Conservation (phyloP, 2,113 vertebrate genomes). For the Channa argus region DNA sequence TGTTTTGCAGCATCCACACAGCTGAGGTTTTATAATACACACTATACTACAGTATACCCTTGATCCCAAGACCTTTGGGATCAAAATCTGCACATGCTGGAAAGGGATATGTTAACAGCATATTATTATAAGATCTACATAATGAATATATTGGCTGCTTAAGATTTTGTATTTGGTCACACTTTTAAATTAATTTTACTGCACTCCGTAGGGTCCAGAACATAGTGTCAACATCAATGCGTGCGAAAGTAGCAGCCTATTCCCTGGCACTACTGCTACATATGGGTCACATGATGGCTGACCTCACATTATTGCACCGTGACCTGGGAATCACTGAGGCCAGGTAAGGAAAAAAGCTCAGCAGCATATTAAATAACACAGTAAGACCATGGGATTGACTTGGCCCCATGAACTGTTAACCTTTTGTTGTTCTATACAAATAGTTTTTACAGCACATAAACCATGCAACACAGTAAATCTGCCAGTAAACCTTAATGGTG, state of each 20-base stretch:
- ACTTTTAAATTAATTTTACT: background rate
- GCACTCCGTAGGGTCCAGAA: constrained; percentile 68
- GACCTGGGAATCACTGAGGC: constrained; percentile 76
- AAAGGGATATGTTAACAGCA: background rate
- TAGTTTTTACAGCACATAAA: too few species aligned
- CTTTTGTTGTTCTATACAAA: background rate
- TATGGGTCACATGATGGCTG: constrained; percentile 71
- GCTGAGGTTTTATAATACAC: background rate
- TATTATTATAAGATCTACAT: background rate
- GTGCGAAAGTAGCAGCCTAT: constrained; percentile 76
- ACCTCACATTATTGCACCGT: constrained; percentile 82
- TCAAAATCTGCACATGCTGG: too few species aligned
- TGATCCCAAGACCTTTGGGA: background rate
- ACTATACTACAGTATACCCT: background rate
- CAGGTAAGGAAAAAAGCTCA: constrained; percentile 57
- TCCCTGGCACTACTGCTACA: constrained; percentile 82
- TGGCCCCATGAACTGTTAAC: background rate
- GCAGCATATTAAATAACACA: too few species aligned
- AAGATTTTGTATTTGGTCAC: background rate
- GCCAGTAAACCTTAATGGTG: too few species aligned
- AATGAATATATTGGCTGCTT: background rate
- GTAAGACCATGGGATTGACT: background rate
- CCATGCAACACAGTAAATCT: too few species aligned
- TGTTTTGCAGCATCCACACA: too few species aligned
- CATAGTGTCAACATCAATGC: constrained; percentile 75